These are phyloP conservation scores for Macrochelys suwanniensis DNA, from an alignment of 2,797 vertebrate species.

Conservation along the genomic window DNA sequence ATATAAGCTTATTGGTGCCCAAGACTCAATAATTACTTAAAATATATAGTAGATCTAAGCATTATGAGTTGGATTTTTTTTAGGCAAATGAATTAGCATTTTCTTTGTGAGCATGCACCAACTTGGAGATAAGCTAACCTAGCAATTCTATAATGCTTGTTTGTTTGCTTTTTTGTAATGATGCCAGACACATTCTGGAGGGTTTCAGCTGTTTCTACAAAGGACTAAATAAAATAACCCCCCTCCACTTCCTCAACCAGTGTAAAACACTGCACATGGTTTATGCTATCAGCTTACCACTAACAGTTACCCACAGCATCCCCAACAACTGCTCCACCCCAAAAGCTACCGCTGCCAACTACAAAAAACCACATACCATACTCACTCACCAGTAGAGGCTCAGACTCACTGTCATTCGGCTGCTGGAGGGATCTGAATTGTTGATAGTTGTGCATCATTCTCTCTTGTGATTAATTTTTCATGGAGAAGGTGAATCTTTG, in stretches of 20 bases:
- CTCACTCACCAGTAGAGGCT: slow-evolving; percentile 53
- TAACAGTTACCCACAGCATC: neutral
- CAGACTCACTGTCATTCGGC: slow-evolving; percentile 13
- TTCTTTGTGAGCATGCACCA: slow-evolving; percentile 6
- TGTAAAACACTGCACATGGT: fast-evolving
- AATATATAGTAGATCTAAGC: neutral
- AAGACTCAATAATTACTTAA: neutral
- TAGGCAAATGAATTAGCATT: neutral
- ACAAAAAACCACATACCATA: neutral
- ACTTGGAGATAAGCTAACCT: slow-evolving; percentile 14
- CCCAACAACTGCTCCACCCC: neutral
- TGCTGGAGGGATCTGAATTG: slow-evolving; percentile 5
- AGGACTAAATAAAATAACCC: neutral
- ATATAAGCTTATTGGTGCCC: neutral
- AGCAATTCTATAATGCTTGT: neutral
- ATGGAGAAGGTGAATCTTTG: neutral
- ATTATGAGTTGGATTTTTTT: neutral
- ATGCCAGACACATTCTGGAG: slow-evolving; percentile 48
- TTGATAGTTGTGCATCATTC: neutral
- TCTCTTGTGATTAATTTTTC: slow-evolving; percentile 21
- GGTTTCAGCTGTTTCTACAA: neutral
- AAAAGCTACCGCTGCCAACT: slow-evolving; percentile 2
- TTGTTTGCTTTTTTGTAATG: slow-evolving; percentile 21
- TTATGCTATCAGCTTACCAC: neutral
- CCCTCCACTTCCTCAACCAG: neutral